phyloP scores from a whole-genome alignment of 2,797 vertebrate genomes.

The Falco concolor region DNA sequence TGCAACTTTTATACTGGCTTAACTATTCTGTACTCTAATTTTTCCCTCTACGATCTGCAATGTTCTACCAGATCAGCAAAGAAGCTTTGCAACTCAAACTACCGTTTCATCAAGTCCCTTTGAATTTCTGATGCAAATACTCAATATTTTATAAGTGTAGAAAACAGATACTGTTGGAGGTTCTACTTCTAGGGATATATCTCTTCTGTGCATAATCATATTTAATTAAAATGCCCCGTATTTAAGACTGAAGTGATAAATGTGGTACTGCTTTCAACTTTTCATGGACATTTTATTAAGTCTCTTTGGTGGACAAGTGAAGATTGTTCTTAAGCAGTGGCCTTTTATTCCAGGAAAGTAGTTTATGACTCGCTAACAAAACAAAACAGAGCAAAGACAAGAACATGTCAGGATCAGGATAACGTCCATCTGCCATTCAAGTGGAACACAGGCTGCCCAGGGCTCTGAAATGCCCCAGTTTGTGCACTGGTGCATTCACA shows the following conservation, averaged over 20 bases:
- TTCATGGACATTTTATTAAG: neutral
- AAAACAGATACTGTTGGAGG: neutral
- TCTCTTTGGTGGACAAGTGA: neutral
- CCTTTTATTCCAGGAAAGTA: neutral
- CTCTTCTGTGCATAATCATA: neutral
- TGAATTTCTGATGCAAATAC: neutral
- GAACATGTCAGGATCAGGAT: neutral
- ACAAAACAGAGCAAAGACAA: neutral
- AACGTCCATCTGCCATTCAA: neutral
- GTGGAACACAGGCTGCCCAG: neutral
- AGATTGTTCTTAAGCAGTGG: neutral
- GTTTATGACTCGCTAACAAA: neutral
- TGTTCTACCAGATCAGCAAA: neutral
- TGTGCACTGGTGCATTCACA: neutral
- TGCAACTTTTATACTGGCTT: neutral
- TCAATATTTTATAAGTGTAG: neutral
- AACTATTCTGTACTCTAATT: neutral
- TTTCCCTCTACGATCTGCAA: neutral
- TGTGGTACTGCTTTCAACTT: neutral
- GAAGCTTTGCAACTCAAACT: neutral
- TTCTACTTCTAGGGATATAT: neutral
- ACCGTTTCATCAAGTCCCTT: neutral
- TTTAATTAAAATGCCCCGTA: neutral
- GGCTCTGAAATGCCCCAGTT: neutral
- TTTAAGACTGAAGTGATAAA: neutral